Percentiles rank a stretch among this genome's conserved stretches.
Conservation (phyloP, 2,113 vertebrate species). For the Apus apus region DNA sequence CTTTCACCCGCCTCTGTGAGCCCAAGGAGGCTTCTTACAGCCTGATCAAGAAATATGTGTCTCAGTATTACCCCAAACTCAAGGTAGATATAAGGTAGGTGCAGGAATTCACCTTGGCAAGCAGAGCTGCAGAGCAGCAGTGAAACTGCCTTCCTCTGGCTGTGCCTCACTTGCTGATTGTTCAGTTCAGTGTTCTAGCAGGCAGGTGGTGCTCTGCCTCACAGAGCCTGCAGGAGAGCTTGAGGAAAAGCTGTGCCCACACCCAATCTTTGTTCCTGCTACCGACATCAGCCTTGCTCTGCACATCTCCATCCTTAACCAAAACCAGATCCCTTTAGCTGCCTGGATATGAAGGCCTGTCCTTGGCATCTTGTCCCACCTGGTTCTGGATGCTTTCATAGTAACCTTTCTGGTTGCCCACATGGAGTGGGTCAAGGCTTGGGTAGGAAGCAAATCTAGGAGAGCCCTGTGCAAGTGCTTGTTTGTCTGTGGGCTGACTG, state of each 20-base stretch:
- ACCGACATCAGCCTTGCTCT: not conserved
- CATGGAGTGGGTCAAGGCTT: fast-evolving
- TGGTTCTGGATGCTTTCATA: not conserved
- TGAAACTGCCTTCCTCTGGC: not conserved
- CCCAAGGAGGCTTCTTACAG: constrained; percentile 97
- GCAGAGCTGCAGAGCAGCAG: not conserved
- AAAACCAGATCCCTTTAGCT: not conserved
- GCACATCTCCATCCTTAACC: not conserved
- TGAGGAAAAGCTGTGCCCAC: not conserved
- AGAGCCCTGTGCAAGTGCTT: not conserved
- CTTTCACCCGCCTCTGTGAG: constrained; percentile 96
- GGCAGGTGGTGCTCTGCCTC: not conserved
- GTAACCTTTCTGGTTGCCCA: not conserved
- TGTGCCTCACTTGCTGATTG: not conserved
- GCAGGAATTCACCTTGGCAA: not conserved
- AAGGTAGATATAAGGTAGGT: constrained; percentile 90
- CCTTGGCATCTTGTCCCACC: not conserved
- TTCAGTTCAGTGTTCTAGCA: not conserved
- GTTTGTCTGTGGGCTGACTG: not conserved
- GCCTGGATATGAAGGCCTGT: not conserved
- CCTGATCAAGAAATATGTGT: constrained; percentile 96
- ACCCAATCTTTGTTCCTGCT: not conserved
- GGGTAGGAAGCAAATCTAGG: not conserved
- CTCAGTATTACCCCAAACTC: constrained; percentile 94
- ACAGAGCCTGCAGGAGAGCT: not conserved